Base-by-base conservation (phyloP, 2,797 vertebrate genomes). In the Siniperca scherzeri region DNA sequence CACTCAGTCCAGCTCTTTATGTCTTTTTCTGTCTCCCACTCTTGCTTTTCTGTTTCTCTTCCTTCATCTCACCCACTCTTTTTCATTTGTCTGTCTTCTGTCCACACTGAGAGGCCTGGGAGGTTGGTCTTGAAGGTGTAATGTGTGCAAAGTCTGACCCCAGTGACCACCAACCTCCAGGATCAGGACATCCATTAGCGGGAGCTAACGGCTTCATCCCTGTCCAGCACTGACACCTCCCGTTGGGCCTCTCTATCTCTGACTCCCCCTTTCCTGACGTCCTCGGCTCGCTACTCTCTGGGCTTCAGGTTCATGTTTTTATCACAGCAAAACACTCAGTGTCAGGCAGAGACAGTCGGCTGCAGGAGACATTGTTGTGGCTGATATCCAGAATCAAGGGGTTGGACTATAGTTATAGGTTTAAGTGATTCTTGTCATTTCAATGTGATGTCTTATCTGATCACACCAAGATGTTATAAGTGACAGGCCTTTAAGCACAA, bases 151-250 rank as follows among this genome's bases (percentile, higher is more conserved):
- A 81, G 80, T 42, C 60, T 78, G 88, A 91, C 89, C 89, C 76
- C 2, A 0, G 27, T 74, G 84, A 86, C 87, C 84, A 25, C 70
- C 57, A 11, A 78, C 84, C 84, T 84, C 64, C 82, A 70, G 81
- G 89, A 92, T 92, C 87, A 87, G 84, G 86, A 89, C 86, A 87
- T 91, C 91, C 84, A 92, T 93, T 93, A 94, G 91, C 40, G 5
- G 46, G 75, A 77, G 87, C 90, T 78, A 91, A 91, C 83, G 62
- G 81, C 84, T 87, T 85, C 83, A 80, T 88, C 78, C 71, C 57
- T 40, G 73, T 74, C 79, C 52, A 14, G 70, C 30, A 3, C 68
- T 70, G 86, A 87, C 64, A 70, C 78, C 82, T 91, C 88, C 87
- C 68, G 7, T 78, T 70, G 87, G 80, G 85, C 70, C 42, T 80